Evolutionary conservation across 2,113 vertebrate species (phyloP).

Genomic region (Lepus timidus): DNA sequence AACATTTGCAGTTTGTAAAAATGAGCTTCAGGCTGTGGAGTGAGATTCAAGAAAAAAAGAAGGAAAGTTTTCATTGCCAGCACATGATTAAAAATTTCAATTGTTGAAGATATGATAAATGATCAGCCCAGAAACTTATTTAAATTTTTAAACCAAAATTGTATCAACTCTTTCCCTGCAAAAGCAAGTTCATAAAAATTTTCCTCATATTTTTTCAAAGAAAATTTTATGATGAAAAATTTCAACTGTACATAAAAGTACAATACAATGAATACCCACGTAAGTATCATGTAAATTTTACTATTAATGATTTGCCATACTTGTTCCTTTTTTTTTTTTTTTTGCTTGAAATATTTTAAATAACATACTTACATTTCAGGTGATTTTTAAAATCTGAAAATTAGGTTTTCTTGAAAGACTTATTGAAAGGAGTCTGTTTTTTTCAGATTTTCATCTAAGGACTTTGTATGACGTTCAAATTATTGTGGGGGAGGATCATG

Average conservation of each 20-base stretch:
- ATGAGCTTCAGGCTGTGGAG: constrained; percentile 51
- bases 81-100: not conserved
- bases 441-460: constrained; percentile 35
- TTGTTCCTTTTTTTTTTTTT: constrained; percentile 42
- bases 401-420: not conserved
- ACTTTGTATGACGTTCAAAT: constrained; percentile 41
- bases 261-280: not conserved
- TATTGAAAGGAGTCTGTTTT: constrained; percentile 39
- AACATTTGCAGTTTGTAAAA: constrained; percentile 42
- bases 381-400: constrained; percentile 56
- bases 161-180: not conserved
- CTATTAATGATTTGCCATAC: not conserved
- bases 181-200: constrained; percentile 6
- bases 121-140: constrained; percentile 2
- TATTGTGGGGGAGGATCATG: constrained; percentile 4
- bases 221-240: constrained; percentile 19
- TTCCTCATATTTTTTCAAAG: not conserved
- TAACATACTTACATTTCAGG: constrained; percentile 10
- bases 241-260: not conserved
- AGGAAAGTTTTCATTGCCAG: constrained; percentile 42
- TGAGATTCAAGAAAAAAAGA: constrained; percentile 32
- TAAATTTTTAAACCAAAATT: constrained; percentile 42
- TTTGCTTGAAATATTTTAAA: not conserved
- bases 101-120: constrained; percentile 34
- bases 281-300: constrained; percentile 22